Evolutionary conservation across 2,888 invertebrate species (phyloP), one percentile per base, ranked within the genome.

Genomic region (Scaptomyza caliginosa): DNA sequence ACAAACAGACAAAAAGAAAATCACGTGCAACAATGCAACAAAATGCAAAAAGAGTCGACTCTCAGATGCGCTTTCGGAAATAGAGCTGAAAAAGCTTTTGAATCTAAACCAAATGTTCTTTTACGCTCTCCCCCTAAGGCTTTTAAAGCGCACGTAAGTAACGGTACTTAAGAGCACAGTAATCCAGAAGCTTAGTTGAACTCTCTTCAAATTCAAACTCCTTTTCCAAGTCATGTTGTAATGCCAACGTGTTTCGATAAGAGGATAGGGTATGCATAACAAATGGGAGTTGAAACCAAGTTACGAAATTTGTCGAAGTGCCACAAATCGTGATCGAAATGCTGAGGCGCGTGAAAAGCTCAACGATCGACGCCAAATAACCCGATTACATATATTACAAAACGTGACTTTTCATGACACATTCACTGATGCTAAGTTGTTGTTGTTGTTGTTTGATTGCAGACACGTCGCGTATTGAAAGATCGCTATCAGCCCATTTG

Each of bases 361-460:
- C 13, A 32, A 13, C 13, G 28, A 28, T 34, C 51, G 32, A 23
- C n/a, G 21, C 40, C 48, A 23, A 13, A 19, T 49, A 80, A 77
- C 78, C 82, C 74, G 63, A 67, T 81, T 79, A 62, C 78, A 83
- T 69, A 58, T 28, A 42, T 71, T 79, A 73, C 38, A 32, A 40
- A 42, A 40, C 30, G 63, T 45, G 54, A 66, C 52, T 77, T 69
- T 74, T 74, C 76, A 55, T 55, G 62, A 28, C 36, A 50, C 8
- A 26, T 36, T 28, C 36, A 28, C 8, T 16, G 58, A 36, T 42
- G 6, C 2, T 32, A 17, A 46, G 21, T 16, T 36, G 10, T 6
- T 28, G 55, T 74, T 40, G 4, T 24, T 24, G 2, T 28, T 8
- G 32, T 43, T 43, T 30, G 8, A 60, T 78, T 66, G 42, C 76